Evolutionary conservation across 2,113 vertebrate species (phyloP).

Genomic region (Pyxicephalus adspersus): DNA sequence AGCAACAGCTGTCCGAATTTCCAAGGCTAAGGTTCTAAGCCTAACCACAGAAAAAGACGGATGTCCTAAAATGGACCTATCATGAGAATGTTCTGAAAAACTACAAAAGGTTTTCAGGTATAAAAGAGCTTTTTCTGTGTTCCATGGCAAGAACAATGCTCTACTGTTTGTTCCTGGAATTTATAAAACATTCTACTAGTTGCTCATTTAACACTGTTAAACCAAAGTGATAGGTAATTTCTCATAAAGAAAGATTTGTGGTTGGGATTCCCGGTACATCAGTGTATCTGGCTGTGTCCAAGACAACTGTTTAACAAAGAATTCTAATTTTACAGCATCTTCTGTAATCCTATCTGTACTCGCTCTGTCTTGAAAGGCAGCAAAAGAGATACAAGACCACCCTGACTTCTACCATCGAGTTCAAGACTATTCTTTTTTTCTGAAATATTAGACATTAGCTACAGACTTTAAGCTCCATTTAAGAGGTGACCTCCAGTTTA

Average conservation of each 20-base stretch:
- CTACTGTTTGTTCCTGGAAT: neutral
- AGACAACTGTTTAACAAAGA: conserved; percentile 22
- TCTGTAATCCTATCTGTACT: conserved; percentile 31
- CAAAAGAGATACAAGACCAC: conserved; percentile 25
- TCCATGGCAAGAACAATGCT: neutral
- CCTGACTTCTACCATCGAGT: conserved; percentile 30
- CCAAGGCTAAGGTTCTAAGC: too few species aligned
- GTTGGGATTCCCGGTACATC: neutral
- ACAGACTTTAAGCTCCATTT: conserved; percentile 50
- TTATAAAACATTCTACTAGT: neutral
- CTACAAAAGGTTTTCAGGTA: too few species aligned
- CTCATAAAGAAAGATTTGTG: neutral
- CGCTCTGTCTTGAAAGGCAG: conserved; percentile 25
- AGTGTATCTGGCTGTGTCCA: conserved; percentile 9
- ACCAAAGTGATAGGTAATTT: neutral
- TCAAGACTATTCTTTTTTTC: conserved; percentile 55
- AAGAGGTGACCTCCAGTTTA: conserved; percentile 55
- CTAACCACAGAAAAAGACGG: too few species aligned
- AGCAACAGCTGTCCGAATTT: too few species aligned
- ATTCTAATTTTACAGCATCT: conserved; percentile 46
- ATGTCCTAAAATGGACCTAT: too few species aligned
- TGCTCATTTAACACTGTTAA: neutral
- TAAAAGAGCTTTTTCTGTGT: neutral
- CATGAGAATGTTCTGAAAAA: too few species aligned
- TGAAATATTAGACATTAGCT: conserved; percentile 59